These are phyloP conservation scores for Antheraea mylitta DNA, from an alignment of 1,140 invertebrate species.

Conservation along the genomic window DNA sequence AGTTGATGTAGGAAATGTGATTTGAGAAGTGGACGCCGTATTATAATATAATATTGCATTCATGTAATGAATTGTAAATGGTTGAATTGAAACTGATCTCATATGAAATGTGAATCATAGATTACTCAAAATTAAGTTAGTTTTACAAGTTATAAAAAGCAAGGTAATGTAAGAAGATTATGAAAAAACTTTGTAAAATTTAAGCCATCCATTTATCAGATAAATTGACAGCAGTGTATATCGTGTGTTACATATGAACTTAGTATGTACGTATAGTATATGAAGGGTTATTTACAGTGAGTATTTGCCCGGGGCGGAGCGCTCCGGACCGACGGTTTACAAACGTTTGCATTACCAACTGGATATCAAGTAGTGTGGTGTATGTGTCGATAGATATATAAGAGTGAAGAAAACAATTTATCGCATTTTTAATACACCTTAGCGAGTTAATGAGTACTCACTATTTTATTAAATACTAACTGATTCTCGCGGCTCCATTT, in stretches of 20 bases:
- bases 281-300: constrained; percentile 49
- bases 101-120: no score
- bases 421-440: background rate
- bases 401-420: background rate
- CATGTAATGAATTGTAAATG: no score
- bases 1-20: no score
- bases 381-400: constrained; percentile 19
- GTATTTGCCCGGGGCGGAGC: constrained; percentile 52
- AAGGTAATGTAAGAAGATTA: background rate
- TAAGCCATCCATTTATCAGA: background rate
- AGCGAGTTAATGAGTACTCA: no score
- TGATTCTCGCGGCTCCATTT: no score
- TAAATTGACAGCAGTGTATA: constrained; percentile 9
- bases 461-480: no score
- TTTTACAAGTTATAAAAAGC: no score
- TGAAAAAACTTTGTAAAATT: background rate
- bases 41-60: no score
- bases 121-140: no score
- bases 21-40: no score
- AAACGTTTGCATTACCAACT: constrained; percentile 71
- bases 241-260: constrained; percentile 20
- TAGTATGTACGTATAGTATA: constrained; percentile 28
- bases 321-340: constrained; percentile 49
- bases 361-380: constrained; percentile 56
- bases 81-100: no score